Conservation (phyloP, 2,888 invertebrate species). For the Agonopterix heracliana region DNA sequence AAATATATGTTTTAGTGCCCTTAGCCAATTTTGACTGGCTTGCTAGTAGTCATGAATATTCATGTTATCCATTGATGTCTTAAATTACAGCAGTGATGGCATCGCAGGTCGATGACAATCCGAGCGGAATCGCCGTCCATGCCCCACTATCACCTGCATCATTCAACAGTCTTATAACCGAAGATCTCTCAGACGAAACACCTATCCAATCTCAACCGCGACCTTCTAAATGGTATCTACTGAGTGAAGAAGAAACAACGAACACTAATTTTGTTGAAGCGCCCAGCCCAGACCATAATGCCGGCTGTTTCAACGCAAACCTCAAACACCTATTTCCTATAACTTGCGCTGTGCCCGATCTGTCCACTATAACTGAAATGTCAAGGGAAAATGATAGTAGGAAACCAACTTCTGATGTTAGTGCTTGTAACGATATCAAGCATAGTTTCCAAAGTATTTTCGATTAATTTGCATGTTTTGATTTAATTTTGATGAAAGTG, state of each 20-base stretch:
- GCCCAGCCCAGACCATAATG: background rate
- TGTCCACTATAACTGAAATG: slow-evolving; percentile 60
- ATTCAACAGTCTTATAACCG: slow-evolving; percentile 48
- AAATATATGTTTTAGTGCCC: too few species aligned
- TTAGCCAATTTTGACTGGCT: too few species aligned
- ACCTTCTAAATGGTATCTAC: slow-evolving; percentile 46
- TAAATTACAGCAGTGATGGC: background rate
- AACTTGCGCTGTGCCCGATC: slow-evolving; percentile 52
- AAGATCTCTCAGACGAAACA: slow-evolving; percentile 48
- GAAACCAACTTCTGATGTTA: slow-evolving; percentile 24
- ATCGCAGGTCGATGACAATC: background rate
- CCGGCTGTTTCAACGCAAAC: slow-evolving; percentile 32
- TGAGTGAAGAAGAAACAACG: slow-evolving; percentile 53
- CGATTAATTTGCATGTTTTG: slow-evolving; percentile 3
- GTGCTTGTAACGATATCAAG: slow-evolving; percentile 18
- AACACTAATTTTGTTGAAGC: slow-evolving; percentile 25
- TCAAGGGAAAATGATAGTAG: slow-evolving; percentile 47
- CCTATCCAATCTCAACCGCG: background rate
- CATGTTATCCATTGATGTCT: too few species aligned
- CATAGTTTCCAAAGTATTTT: slow-evolving; percentile 20
- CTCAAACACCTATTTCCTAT: slow-evolving; percentile 55
- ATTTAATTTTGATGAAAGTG: slow-evolving; percentile 5
- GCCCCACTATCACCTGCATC: slow-evolving; percentile 23
- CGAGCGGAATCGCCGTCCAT: slow-evolving; percentile 20
- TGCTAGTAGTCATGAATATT: too few species aligned